These are phyloP conservation scores for Ctena decussata DNA, from an alignment of 2,888 invertebrate species.

Conservation along the genomic window DNA sequence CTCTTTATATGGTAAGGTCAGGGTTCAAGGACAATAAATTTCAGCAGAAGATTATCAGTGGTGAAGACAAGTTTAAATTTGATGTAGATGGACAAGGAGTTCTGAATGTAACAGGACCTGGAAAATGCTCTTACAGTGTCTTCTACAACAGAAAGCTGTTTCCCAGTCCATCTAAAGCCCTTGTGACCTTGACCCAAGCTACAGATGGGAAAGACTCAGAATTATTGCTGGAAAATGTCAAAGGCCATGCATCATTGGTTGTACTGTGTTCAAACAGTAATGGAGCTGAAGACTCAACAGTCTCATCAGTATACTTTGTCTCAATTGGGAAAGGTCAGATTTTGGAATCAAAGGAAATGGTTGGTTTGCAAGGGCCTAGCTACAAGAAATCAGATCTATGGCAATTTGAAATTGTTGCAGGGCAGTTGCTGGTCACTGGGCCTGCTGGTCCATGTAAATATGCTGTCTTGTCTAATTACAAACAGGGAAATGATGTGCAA, in stretches of 20 bases:
- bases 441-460: slow-evolving; percentile 76
- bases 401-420: slow-evolving; percentile 64
- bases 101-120: slow-evolving; percentile 58
- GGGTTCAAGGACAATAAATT: slow-evolving; percentile 72
- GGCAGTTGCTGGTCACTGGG: slow-evolving; percentile 65
- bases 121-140: slow-evolving; percentile 63
- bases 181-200: slow-evolving; percentile 65
- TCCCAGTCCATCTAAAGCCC: slow-evolving; percentile 21
- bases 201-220: slow-evolving; percentile 54
- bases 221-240: slow-evolving; percentile 36
- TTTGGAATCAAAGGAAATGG: slow-evolving; percentile 30
- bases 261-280: slow-evolving; percentile 77
- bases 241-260: slow-evolving; percentile 54
- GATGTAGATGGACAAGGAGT: slow-evolving; percentile 32
- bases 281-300: slow-evolving; percentile 72
- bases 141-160: slow-evolving; percentile 70
- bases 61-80: slow-evolving; percentile 76
- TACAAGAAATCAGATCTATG: slow-evolving; percentile 69
- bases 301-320: slow-evolving; percentile 69
- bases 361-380: slow-evolving; percentile 54
- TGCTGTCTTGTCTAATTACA: slow-evolving; percentile 69
- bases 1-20: slow-evolving; percentile 69
- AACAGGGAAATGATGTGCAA: slow-evolving; percentile 27
- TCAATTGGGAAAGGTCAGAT: slow-evolving; percentile 41
- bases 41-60: slow-evolving; percentile 56